Percentiles rank a stretch among this genome's conserved stretches.
These are phyloP conservation scores for Mustela nigripes DNA, from an alignment of 2,113 vertebrate genomes.

Conservation along the genomic window DNA sequence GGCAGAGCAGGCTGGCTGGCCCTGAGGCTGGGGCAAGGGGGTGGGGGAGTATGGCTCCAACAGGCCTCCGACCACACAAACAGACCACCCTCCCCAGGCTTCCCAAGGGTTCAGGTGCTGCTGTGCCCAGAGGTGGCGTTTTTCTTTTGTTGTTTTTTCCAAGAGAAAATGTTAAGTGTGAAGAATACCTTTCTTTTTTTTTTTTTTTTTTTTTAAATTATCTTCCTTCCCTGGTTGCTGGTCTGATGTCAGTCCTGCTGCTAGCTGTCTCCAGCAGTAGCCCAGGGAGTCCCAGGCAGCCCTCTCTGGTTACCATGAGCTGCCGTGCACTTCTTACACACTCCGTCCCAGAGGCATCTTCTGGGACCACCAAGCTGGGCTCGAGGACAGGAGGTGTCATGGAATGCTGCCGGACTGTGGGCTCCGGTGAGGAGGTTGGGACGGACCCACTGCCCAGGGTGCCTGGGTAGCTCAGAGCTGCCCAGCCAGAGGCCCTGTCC, in stretches of 20 bases:
- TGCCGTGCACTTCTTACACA: background rate
- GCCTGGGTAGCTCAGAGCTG: background rate
- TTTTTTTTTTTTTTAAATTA: slow-evolving; percentile 44
- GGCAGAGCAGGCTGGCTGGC: background rate
- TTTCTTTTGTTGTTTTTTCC: background rate
- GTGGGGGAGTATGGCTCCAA: background rate
- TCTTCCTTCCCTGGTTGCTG: background rate
- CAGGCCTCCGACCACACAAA: background rate
- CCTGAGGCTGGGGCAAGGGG: background rate
- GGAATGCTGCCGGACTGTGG: background rate
- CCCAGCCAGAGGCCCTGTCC: background rate
- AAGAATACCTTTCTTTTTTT: background rate
- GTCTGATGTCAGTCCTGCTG: background rate
- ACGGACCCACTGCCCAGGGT: background rate
- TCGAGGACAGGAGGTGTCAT: background rate
- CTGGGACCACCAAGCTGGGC: background rate
- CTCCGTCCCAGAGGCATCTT: background rate
- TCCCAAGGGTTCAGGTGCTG: background rate
- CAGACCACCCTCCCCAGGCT: background rate
- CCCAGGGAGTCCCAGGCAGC: background rate
- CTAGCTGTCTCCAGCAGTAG: background rate
- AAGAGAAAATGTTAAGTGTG: slow-evolving; percentile 27
- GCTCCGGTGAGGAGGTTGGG: background rate
- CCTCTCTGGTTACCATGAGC: background rate
- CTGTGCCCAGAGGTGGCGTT: background rate